Conservation (phyloP, 2,113 vertebrate species). For the Nothobranchius furzeri region DNA sequence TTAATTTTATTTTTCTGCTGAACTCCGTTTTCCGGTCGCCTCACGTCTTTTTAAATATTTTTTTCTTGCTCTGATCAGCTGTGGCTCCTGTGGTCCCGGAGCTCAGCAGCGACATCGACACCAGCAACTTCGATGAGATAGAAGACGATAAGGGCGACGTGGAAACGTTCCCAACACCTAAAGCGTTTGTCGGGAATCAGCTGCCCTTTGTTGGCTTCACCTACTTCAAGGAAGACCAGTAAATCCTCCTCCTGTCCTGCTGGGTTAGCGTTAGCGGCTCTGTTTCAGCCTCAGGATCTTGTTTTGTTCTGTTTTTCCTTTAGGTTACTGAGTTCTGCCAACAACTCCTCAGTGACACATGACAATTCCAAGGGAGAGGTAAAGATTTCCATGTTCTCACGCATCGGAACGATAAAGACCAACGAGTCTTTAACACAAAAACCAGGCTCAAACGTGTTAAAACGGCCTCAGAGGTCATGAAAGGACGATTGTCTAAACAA, state of each 20-base stretch:
- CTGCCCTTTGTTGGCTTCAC: slow-evolving; percentile 98
- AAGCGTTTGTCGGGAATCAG: slow-evolving; percentile 98
- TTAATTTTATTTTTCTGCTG: slow-evolving; percentile 3
- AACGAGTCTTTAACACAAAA: background rate
- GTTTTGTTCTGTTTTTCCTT: slow-evolving; percentile 20
- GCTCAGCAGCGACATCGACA: slow-evolving; percentile 96
- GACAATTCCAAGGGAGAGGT: slow-evolving; percentile 91
- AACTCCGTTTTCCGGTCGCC: background rate
- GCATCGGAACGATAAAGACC: background rate
- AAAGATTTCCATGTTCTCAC: slow-evolving; percentile 51
- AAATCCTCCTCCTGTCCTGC: slow-evolving; percentile 58
- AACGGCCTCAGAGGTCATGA: too few species aligned
- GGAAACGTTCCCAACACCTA: slow-evolving; percentile 95
- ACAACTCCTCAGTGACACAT: slow-evolving; percentile 84
- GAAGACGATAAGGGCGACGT: slow-evolving; percentile 97
- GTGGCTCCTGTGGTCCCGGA: slow-evolving; percentile 97
- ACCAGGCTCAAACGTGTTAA: background rate
- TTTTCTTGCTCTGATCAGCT: slow-evolving; percentile 71
- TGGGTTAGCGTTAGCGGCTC: too few species aligned
- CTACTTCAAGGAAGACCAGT: slow-evolving; percentile 98
- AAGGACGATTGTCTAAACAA: too few species aligned
- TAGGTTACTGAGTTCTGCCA: slow-evolving; percentile 89
- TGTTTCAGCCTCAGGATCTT: background rate
- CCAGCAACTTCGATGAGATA: slow-evolving; percentile 98
- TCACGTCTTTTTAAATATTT: background rate